Evolutionary conservation across 2,113 vertebrate species (phyloP).

Genomic region (Sander vitreus): DNA sequence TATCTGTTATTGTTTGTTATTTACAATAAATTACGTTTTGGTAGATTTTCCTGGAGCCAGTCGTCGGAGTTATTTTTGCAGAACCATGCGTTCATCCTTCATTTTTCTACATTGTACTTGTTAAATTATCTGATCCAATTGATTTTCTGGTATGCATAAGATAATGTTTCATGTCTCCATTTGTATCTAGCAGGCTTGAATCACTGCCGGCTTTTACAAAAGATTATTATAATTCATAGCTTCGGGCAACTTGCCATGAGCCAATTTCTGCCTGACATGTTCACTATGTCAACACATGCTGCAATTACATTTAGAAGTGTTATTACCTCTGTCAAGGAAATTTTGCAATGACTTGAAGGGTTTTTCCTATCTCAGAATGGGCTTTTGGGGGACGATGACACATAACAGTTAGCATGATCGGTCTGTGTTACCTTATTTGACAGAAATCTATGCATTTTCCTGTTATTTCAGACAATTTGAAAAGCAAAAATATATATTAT

Average conservation of each 20-base stretch:
- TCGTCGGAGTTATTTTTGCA: background rate
- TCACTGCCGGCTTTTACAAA: background rate
- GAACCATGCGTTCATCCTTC: background rate
- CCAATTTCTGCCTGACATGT: background rate
- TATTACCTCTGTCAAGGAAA: background rate
- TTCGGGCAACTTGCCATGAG: background rate
- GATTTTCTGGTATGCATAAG: background rate
- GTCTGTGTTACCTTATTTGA: too few relatives aligned
- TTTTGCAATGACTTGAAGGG: background rate
- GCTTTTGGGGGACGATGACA: too few relatives aligned
- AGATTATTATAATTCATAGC: background rate
- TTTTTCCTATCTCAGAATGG: too few relatives aligned
- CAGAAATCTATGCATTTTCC: too few relatives aligned
- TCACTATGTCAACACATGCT: background rate
- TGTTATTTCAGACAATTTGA: too few relatives aligned
- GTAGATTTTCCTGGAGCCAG: background rate
- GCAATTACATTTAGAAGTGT: background rate
- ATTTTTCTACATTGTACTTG: background rate
- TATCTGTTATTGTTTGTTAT: background rate
- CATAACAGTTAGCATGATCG: too few relatives aligned
- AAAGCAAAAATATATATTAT: too few relatives aligned
- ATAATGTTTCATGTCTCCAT: constrained; percentile 4
- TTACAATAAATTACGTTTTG: background rate
- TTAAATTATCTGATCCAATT: background rate
- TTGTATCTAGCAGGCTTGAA: constrained; percentile 2